Base-by-base conservation (phyloP, 2,113 vertebrate genomes). In the Axis porcinus region DNA sequence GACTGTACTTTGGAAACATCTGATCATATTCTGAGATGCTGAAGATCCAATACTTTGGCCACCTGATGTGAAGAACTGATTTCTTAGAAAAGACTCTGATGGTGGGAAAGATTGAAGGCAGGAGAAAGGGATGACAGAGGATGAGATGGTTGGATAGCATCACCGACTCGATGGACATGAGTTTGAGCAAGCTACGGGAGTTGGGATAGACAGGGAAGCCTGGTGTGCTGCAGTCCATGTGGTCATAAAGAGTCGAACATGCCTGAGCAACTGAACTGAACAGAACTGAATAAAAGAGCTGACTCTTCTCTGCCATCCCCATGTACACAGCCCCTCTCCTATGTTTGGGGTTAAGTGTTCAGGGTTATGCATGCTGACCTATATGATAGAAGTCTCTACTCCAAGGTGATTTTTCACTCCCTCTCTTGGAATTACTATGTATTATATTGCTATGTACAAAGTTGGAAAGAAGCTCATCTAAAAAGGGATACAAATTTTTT, bases 331-430 rank as follows among this genome's bases (percentile, higher is more conserved):
- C 40, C 33, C 45, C 4, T 21, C 7, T 13, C 21, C 2, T 30
- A 93, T 17, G n/a, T 7, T 1, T 23, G 55, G 5, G 21, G 27
- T 33, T 40, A 5, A 7, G 21, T 21, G 67, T 60, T 45, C 36
- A 74, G 64, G 45, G n/a, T 5, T 1, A n/a, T 0, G 28, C 25
- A 4, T 0, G 0, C 7, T 28, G 7, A 47, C 30, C 25, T n/a
- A 57, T 9, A 58, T 16, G 40, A 33, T 1, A 43, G 14, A 45
- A 52, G 40, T 4, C 16, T 36, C 50, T n/a, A 17, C 14, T 47
- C 28, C 11, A 64, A 47, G 6, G 27, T 13, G 40, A 40, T n/a
- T 43, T 89, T 36, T 62, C 21, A 7, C 1, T 55, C 62, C 25
- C 19, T 64, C 21, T 78, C 45, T 55, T 93, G 43, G 43, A 62